Evolutionary conservation across 2,888 invertebrate genomes (phyloP).

Genomic region (Watsonalla cultraria): DNA sequence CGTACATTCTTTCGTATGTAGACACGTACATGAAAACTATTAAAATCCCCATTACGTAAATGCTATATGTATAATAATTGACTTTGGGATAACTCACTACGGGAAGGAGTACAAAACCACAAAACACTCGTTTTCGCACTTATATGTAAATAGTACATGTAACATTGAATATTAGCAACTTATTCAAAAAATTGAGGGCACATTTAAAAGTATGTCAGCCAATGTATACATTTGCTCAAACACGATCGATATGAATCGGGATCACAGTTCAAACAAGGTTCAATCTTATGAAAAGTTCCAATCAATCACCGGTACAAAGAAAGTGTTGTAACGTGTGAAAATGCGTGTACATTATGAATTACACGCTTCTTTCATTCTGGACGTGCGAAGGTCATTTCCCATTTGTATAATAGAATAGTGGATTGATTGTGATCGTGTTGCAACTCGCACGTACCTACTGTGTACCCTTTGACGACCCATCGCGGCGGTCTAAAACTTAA

Average conservation of each 20-base stretch:
- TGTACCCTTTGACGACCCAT: constrained; percentile 16
- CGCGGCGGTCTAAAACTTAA: constrained; percentile 14
- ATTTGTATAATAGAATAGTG: constrained; percentile 20
- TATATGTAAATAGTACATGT: too few relatives aligned
- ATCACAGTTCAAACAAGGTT: neutral
- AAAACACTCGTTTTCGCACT: too few relatives aligned
- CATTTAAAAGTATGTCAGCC: neutral
- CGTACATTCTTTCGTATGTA: too few relatives aligned
- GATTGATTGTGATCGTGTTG: constrained; percentile 30
- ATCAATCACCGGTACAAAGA: constrained; percentile 1
- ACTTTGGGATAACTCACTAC: too few relatives aligned
- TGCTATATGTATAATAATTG: too few relatives aligned
- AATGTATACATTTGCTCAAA: neutral
- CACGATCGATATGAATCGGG: neutral
- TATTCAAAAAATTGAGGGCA: neutral
- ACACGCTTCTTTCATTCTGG: constrained; percentile 6
- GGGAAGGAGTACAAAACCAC: too few relatives aligned
- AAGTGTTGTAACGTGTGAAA: constrained; percentile 21
- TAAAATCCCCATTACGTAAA: too few relatives aligned
- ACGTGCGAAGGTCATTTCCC: constrained; percentile 25
- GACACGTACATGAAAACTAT: too few relatives aligned
- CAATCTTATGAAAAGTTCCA: constrained; percentile 11
- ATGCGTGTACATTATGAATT: constrained; percentile 13
- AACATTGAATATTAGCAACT: neutral
- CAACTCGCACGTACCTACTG: constrained; percentile 21